Percentiles rank a stretch among this genome's conserved stretches.
Evolutionary conservation across 2,113 vertebrate genomes (phyloP).

Genomic region (Oncorhynchus masou): DNA sequence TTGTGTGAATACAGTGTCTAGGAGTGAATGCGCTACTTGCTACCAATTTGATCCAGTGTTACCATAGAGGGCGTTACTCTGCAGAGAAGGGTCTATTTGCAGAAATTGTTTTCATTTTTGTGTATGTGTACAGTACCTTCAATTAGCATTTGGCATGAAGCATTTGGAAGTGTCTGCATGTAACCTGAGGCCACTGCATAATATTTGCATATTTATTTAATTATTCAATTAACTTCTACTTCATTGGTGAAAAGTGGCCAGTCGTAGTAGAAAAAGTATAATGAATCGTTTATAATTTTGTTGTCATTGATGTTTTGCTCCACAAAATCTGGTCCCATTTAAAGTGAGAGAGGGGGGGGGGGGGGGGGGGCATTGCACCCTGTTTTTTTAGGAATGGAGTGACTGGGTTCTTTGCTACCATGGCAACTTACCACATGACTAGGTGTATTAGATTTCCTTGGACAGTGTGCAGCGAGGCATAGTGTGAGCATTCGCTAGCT

Average conservation of each 20-base stretch:
- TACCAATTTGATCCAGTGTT: neutral
- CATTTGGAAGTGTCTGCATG: neutral
- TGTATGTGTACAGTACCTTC: neutral
- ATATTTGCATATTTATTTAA: neutral
- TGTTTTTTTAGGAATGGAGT: slow-evolving; percentile 82
- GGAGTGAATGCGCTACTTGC: neutral
- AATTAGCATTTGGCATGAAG: neutral
- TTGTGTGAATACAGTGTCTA: neutral
- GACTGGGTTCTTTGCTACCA: slow-evolving; percentile 89
- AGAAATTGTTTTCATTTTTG: neutral
- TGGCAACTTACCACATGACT: slow-evolving; percentile 96
- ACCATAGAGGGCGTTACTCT: neutral
- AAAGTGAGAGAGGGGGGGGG: slow-evolving; percentile 59
- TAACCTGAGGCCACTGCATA: neutral
- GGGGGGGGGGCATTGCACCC: slow-evolving; percentile 28
- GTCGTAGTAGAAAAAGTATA: neutral
- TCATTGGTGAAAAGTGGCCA: no score
- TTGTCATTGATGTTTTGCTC: neutral
- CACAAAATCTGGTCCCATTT: slow-evolving; percentile 49
- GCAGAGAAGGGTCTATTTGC: neutral
- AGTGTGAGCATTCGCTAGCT: slow-evolving; percentile 71
- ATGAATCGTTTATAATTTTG: no score
- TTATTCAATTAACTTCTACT: no score
- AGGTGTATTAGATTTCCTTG: slow-evolving; percentile 94
- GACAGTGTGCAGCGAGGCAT: slow-evolving; percentile 76